These are phyloP conservation scores for Aldrovandia affinis DNA, from an alignment of 2,797 vertebrate genomes.

Conservation along the genomic window DNA sequence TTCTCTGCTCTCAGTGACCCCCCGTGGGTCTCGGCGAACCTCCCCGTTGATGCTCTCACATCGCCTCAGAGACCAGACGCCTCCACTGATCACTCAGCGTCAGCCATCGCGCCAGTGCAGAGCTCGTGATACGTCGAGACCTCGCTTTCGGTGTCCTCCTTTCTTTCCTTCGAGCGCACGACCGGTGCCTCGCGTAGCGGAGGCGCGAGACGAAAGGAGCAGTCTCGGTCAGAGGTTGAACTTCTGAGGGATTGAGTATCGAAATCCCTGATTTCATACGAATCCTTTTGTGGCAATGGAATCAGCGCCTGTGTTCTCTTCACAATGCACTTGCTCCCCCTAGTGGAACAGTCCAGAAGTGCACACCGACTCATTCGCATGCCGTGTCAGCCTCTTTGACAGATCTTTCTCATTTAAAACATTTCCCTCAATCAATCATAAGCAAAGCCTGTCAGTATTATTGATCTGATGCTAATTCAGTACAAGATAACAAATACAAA, in stretches of 20 bases:
- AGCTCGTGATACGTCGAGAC: constrained; percentile 20
- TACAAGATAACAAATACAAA: neutral
- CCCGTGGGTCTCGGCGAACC: constrained; percentile 35
- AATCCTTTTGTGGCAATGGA: neutral
- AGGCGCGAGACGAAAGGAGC: neutral
- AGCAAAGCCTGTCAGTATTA: neutral
- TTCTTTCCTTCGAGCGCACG: neutral
- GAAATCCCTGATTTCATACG: neutral
- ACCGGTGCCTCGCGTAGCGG: neutral
- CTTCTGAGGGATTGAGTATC: constrained; percentile 44
- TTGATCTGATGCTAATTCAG: no score
- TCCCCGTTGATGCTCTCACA: constrained; percentile 43
- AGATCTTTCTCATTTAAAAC: neutral
- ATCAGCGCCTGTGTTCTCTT: neutral
- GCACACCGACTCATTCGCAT: neutral
- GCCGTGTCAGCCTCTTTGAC: neutral
- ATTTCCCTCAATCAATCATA: neutral
- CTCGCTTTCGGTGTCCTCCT: constrained; percentile 5
- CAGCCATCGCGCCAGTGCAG: constrained; percentile 46
- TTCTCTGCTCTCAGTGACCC: constrained; percentile 11
- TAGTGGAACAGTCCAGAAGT: constrained; percentile 38
- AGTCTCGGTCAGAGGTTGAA: constrained; percentile 32
- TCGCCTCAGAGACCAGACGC: constrained; percentile 30
- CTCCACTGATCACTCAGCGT: constrained; percentile 38
- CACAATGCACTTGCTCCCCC: constrained; percentile 46